A percentile compares a stretch with the other conserved stretches of the same genome.
Conservation (phyloP, 2,888 invertebrate genomes). For the Corbicula japonica region DNA sequence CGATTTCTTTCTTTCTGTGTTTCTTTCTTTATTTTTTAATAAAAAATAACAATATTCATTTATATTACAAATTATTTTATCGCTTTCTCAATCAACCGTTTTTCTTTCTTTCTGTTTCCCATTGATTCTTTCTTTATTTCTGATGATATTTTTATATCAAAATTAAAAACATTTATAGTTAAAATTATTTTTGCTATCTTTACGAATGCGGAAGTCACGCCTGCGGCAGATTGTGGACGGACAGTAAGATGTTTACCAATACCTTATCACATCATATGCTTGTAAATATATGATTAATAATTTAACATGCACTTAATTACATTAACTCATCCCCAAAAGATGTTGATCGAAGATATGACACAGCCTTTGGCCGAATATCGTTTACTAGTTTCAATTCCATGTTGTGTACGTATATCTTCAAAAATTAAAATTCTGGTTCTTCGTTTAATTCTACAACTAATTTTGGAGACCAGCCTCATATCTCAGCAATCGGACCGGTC, state of each 20-base stretch:
- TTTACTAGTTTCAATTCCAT: too few species aligned
- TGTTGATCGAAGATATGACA: not conserved
- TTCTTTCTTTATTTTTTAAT: not conserved
- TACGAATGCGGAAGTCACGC: conserved; percentile 20
- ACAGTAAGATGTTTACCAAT: not conserved
- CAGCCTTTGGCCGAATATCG: not conserved
- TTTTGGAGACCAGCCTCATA: too few species aligned
- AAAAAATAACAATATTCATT: not conserved
- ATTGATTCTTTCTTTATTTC: not conserved
- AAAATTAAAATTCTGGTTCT: too few species aligned
- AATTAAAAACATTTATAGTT: not conserved
- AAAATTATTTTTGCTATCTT: not conserved
- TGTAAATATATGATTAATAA: not conserved
- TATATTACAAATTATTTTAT: not conserved
- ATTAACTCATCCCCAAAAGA: not conserved
- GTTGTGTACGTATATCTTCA: too few species aligned
- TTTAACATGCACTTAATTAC: not conserved
- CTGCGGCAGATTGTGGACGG: conserved; percentile 13
- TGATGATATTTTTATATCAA: not conserved
- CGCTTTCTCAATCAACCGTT: not conserved
- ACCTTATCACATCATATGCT: too few species aligned
- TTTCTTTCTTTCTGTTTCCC: not conserved
- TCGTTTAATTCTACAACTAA: too few species aligned
- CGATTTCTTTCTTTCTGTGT: too few species aligned
- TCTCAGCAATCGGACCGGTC: too few species aligned